A percentile compares a stretch with the other conserved stretches of the same genome.
These are phyloP conservation scores for Lepidothrix coronata DNA, from an alignment of 2,113 vertebrate genomes.

Conservation along the genomic window DNA sequence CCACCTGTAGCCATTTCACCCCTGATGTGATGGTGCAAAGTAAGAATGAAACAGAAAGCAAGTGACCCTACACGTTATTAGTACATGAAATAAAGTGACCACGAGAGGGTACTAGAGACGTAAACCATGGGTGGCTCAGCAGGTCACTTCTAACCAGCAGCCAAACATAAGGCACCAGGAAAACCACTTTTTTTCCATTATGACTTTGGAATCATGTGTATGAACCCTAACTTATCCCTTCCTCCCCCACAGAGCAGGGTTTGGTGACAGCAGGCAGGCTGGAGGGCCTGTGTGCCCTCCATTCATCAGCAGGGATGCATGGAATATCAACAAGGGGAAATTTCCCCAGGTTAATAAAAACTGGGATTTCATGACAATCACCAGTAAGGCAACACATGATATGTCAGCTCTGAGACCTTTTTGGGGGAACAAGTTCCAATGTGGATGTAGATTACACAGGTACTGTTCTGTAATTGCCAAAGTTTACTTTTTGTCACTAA, in stretches of 20 bases:
- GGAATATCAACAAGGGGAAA: neutral
- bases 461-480: neutral
- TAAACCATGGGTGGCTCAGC: neutral
- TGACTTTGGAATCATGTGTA: neutral
- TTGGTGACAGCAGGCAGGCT: neutral
- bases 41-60: neutral
- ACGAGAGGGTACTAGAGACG: neutral
- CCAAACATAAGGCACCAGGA: neutral
- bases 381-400: neutral
- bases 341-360: neutral
- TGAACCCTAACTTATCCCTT: neutral
- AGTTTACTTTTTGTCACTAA: constrained; percentile 45
- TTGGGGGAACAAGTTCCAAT: neutral
- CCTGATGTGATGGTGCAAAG: neutral
- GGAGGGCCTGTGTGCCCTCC: neutral
- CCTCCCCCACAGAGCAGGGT: neutral
- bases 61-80: neutral
- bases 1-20: neutral
- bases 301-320: neutral
- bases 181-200: neutral
- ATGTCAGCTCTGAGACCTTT: neutral
- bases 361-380: neutral
- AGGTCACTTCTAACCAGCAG: neutral
- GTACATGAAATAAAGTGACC: neutral
- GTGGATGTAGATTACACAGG: neutral